Conservation (phyloP, 2,888 invertebrate species). For the Auanema sp. region DNA sequence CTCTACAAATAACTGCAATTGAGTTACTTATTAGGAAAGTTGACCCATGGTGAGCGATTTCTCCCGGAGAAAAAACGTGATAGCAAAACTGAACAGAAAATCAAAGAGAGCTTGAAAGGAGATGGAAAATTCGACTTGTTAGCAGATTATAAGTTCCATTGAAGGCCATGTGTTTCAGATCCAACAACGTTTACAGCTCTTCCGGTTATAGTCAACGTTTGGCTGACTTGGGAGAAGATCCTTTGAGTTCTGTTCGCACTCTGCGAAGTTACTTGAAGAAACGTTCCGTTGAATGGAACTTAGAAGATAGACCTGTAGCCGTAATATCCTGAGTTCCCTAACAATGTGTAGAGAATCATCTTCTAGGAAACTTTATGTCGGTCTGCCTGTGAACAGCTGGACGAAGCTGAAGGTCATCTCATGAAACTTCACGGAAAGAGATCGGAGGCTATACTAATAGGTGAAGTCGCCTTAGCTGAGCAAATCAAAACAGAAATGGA, state of each 20-base stretch:
- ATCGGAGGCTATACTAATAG: conserved; percentile 47
- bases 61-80: conserved; percentile 6
- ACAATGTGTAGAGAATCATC: conserved; percentile 11
- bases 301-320: conserved; percentile 32
- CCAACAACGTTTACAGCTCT: conserved; percentile 34
- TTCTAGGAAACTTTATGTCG: conserved; percentile 40
- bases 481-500: conserved; percentile 36
- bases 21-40: no score
- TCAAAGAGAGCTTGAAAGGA: not conserved
- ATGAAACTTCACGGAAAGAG: conserved; percentile 33
- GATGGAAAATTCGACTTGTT: not conserved
- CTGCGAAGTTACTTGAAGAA: conserved; percentile 44
- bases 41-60: no score
- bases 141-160: not conserved
- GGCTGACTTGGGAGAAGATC: conserved; percentile 47
- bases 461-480: conserved; percentile 36
- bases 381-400: conserved; percentile 38
- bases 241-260: conserved; percentile 45
- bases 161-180: conserved; percentile 22
- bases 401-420: conserved; percentile 44
- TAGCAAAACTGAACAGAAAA: not conserved
- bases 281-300: conserved; percentile 23
- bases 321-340: conserved; percentile 28
- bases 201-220: conserved; percentile 31
- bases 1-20: no score